A percentile compares a stretch with the other conserved stretches of the same genome.
Evolutionary conservation across 2,888 invertebrate genomes (phyloP).

Genomic region (Melipona bicolor): DNA sequence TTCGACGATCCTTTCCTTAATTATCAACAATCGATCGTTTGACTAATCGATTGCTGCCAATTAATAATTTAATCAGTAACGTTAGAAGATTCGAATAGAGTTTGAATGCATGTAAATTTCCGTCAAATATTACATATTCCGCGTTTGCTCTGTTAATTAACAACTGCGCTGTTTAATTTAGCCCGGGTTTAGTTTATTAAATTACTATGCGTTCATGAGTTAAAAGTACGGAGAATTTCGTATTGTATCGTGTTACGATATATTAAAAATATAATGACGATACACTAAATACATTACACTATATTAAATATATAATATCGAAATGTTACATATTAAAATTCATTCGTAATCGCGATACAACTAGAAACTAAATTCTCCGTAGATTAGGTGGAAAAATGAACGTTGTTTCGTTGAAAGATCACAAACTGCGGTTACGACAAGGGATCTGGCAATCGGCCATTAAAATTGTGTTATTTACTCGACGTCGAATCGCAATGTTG

Average conservation of each 20-base stretch:
- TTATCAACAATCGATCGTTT: background rate
- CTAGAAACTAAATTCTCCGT: background rate
- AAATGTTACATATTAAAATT: no score
- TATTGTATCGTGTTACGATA: no score
- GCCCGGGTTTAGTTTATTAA: background rate
- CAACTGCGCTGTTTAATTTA: background rate
- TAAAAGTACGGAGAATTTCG: no score
- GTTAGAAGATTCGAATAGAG: background rate
- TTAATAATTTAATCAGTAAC: background rate
- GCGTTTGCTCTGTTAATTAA: background rate
- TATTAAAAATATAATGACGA: no score
- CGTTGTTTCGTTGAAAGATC: background rate
- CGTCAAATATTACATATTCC: background rate
- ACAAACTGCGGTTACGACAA: background rate
- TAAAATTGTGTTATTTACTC: slow-evolving; percentile 13
- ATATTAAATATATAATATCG: no score
- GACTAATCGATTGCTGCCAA: background rate
- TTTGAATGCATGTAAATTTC: background rate
- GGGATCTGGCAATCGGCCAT: background rate
- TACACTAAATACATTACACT: no score
- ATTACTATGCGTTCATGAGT: background rate
- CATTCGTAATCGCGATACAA: background rate
- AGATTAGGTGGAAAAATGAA: background rate
- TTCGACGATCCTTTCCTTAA: background rate
- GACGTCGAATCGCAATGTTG: background rate